phyloP scores from a whole-genome alignment of 2,113 vertebrate genomes.

The Thalassarche chlororhynchos region DNA sequence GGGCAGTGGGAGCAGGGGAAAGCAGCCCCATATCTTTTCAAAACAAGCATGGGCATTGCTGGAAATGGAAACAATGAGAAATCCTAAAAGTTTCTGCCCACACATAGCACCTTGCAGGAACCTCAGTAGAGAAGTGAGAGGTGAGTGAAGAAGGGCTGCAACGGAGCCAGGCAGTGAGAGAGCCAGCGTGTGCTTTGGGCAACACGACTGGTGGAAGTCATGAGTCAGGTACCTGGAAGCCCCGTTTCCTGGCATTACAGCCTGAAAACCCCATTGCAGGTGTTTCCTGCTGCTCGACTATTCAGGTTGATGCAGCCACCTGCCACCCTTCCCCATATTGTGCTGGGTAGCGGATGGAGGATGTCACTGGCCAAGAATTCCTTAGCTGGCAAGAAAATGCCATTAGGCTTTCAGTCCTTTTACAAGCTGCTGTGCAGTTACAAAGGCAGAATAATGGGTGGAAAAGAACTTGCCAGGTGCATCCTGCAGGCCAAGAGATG shows the following conservation, averaged over 20 bases:
- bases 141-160: background rate
- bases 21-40: background rate
- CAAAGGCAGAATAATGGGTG: background rate
- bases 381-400: background rate
- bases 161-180: background rate
- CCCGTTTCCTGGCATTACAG: background rate
- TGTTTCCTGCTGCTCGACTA: background rate
- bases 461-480: background rate
- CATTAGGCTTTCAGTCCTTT: background rate
- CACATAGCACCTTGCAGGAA: background rate
- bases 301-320: background rate
- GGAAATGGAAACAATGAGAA: background rate
- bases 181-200: background rate
- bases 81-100: background rate
- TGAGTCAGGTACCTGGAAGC: background rate
- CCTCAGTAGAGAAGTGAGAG: background rate
- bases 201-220: background rate
- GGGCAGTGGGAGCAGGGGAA: background rate
- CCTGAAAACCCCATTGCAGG: background rate
- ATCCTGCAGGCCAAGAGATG: background rate
- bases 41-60: background rate
- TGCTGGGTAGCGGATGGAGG: background rate
- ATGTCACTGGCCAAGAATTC: background rate
- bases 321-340: slow-evolving; percentile 2
- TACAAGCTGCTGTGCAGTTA: background rate